These are phyloP conservation scores for Neotragus pygmaeus DNA, from an alignment of 2,113 vertebrate species.

Conservation along the genomic window DNA sequence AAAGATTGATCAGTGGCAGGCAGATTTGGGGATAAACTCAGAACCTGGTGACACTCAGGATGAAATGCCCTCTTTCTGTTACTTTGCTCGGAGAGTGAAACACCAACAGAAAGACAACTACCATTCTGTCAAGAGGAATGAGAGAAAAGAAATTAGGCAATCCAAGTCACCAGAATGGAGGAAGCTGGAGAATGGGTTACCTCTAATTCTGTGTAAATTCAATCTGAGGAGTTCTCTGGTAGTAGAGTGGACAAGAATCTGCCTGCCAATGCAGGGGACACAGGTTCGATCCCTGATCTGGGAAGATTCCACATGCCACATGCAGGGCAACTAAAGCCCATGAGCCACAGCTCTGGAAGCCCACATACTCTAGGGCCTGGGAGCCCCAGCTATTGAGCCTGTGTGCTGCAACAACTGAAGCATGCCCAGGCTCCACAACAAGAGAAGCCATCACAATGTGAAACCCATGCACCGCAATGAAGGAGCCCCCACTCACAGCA, in stretches of 20 bases:
- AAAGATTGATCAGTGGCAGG: not conserved
- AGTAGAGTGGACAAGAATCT: not conserved
- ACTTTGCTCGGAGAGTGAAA: not conserved
- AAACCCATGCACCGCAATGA: not conserved
- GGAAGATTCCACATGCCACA: not conserved
- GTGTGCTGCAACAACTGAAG: not conserved
- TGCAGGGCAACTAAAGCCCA: not conserved
- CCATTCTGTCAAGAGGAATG: not conserved
- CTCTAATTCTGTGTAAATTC: not conserved
- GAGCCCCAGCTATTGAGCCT: not conserved
- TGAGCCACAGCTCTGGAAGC: not conserved
- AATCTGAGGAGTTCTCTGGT: not conserved
- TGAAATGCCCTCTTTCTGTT: not conserved
- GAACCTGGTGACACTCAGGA: not conserved
- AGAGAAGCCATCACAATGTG: not conserved
- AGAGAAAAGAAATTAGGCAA: not conserved
- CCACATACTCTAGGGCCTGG: not conserved
- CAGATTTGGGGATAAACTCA: not conserved
- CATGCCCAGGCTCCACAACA: not conserved
- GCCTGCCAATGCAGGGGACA: not conserved
- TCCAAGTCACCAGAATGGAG: not conserved
- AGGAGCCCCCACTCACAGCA: not conserved
- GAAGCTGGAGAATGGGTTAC: not conserved
- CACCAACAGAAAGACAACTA: not conserved
- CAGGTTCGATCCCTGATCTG: not conserved